Evolutionary conservation across 2,888 invertebrate species (phyloP).

Genomic region (Neoaliturus tenellus): DNA sequence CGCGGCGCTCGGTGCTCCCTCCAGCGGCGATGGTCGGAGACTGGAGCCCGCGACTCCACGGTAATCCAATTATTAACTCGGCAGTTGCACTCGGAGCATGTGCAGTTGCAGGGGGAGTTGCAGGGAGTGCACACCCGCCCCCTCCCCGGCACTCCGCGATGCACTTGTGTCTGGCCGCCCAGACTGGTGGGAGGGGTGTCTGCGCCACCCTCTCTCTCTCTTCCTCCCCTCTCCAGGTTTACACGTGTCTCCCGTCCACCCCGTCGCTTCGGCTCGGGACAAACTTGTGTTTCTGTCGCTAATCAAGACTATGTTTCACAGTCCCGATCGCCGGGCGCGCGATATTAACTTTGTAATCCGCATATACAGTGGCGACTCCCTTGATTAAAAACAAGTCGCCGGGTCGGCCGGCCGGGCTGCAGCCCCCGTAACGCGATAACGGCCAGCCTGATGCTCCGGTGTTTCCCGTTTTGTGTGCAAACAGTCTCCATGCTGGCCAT

Average conservation of each 20-base stretch:
- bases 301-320: too few relatives aligned
- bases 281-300: not conserved
- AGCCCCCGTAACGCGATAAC: too few relatives aligned
- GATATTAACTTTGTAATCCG: not conserved
- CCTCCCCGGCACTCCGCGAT: not conserved
- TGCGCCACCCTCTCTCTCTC: not conserved
- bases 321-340: not conserved
- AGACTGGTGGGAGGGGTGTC: not conserved
- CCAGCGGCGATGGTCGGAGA: not conserved
- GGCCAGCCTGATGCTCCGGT: too few relatives aligned
- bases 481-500: too few relatives aligned
- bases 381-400: slow-evolving; percentile 26
- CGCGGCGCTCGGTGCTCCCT: not conserved
- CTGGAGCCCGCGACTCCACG: not conserved
- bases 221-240: not conserved
- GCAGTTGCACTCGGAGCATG: not conserved
- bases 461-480: too few relatives aligned
- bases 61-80: slow-evolving; percentile 34
- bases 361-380: not conserved
- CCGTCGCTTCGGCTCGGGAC: not conserved
- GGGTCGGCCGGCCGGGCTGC: not conserved
- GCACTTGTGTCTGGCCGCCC: slow-evolving; percentile 25
- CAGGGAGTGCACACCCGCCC: not conserved
- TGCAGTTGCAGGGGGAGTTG: not conserved
- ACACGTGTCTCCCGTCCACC: not conserved